Conservation (phyloP, 2,797 vertebrate species). For the Myotis vivesi region DNA sequence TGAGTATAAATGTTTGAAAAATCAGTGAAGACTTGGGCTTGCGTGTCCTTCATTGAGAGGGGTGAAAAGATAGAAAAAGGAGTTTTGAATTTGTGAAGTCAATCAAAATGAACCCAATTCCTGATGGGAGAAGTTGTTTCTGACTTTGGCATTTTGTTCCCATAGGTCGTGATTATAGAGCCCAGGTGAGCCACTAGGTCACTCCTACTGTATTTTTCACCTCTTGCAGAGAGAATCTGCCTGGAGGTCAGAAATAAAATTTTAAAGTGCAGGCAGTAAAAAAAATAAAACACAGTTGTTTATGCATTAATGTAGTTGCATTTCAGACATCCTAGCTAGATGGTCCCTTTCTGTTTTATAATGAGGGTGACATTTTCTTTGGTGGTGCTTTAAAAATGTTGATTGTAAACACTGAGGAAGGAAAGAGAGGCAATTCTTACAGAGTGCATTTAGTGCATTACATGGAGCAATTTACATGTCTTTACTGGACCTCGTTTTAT, state of each 20-base stretch:
- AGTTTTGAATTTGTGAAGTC: background rate
- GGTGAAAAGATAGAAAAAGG: background rate
- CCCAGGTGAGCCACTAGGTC: background rate
- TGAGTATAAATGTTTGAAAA: background rate
- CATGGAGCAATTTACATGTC: background rate
- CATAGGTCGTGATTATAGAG: background rate
- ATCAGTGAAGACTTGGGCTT: background rate
- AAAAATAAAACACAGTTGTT: background rate
- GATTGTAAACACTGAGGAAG: background rate
- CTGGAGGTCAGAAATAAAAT: background rate
- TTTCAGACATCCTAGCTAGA: slow-evolving; percentile 20
- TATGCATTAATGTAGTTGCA: background rate
- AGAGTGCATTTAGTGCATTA: background rate
- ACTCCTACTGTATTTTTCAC: background rate
- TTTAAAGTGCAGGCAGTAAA: background rate
- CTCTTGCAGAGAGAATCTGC: background rate
- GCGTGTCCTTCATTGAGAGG: background rate
- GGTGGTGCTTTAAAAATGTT: slow-evolving; percentile 11
- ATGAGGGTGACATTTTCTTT: slow-evolving; percentile 48
- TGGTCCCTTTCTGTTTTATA: background rate
- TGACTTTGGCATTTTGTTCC: background rate
- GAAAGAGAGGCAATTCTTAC: background rate
- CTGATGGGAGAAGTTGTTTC: background rate
- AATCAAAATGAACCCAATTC: background rate
- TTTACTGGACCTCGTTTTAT: background rate